Conservation (phyloP, 2,113 vertebrate species). For the Rostratula benghalensis region DNA sequence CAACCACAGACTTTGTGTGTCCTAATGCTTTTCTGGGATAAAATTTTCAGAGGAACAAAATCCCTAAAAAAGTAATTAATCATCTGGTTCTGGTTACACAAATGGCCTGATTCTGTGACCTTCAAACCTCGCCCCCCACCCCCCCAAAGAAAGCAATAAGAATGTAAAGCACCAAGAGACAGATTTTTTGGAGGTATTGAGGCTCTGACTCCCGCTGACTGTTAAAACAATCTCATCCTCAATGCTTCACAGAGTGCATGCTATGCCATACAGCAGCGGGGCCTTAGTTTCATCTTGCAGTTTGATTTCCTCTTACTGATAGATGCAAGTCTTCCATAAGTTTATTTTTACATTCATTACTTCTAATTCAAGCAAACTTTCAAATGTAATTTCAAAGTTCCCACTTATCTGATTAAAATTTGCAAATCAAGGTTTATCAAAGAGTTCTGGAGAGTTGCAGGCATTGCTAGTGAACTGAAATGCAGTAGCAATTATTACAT, state of each 20-base stretch:
- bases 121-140: neutral
- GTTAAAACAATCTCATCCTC: slow-evolving; percentile 4
- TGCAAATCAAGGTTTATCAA: neutral
- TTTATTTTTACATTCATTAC: neutral
- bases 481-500: neutral
- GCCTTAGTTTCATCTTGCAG: neutral
- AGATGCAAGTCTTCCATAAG: neutral
- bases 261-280: neutral
- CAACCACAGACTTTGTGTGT: neutral
- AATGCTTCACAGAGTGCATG: neutral
- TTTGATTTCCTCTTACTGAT: neutral
- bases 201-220: neutral
- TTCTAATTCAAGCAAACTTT: neutral
- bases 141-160: slow-evolving; percentile 37
- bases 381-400: neutral
- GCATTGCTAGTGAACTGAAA: neutral
- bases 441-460: neutral
- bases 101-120: neutral
- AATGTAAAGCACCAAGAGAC: neutral
- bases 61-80: slow-evolving; percentile 37
- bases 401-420: neutral
- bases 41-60: slow-evolving; percentile 34
- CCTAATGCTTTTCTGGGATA: neutral
- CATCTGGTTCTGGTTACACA: slow-evolving; percentile 52
- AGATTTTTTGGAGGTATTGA: neutral